Evolutionary conservation across 2,888 invertebrate genomes (phyloP).

Genomic region (Heteropelma amictum): DNA sequence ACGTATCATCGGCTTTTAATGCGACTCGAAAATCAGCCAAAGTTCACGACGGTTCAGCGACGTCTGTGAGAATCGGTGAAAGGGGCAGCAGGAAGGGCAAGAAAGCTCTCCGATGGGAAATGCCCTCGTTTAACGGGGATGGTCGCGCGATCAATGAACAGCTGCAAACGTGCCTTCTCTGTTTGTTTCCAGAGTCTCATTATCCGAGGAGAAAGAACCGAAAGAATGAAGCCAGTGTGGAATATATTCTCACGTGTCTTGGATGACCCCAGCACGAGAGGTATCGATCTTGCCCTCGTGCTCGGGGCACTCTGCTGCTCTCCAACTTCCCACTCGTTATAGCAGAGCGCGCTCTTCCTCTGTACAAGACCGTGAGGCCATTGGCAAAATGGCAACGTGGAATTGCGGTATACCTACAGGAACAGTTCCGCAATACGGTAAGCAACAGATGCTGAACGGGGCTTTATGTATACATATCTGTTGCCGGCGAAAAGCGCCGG

Average conservation of each 20-base stretch:
- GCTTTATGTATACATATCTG: not conserved
- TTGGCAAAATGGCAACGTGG: no score
- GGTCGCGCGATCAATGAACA: constrained; percentile 2
- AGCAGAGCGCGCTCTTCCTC: no score
- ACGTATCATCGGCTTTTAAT: not conserved
- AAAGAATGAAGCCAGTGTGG: not conserved
- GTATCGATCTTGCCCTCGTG: constrained; percentile 55
- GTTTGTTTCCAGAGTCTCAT: not conserved
- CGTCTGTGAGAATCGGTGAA: no score
- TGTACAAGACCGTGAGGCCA: no score
- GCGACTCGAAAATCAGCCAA: no score
- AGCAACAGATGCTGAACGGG: not conserved
- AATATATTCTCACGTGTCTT: constrained; percentile 37
- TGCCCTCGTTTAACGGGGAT: not conserved
- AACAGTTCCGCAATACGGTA: constrained; percentile 11
- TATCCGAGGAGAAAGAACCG: not conserved
- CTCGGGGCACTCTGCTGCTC: constrained; percentile 37
- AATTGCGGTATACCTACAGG: not conserved
- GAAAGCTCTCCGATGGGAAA: not conserved
- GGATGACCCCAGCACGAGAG: constrained; percentile 51
- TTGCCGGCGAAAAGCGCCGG: no score
- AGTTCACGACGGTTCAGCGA: no score
- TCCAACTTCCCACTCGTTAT: constrained; percentile 54
- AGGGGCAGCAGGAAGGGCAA: no score
- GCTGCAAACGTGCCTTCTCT: not conserved